Evolutionary conservation across 2,888 invertebrate species (phyloP), one percentile per base, ranked within the genome.

Genomic region (Allophyes oxyacanthae): DNA sequence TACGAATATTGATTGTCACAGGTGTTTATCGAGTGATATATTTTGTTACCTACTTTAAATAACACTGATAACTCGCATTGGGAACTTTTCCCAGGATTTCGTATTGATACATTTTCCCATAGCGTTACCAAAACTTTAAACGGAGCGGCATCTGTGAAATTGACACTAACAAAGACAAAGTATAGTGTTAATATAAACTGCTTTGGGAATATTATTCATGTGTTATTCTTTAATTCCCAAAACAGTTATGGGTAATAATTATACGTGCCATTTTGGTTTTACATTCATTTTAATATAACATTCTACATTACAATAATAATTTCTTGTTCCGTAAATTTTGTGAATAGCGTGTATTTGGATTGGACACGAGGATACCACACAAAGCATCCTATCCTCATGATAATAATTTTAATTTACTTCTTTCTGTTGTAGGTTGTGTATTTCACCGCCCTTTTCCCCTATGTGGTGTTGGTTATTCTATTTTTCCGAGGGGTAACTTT

Each of bases 401-500:
- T 3, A 33, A 33, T 11, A 13, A 36, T 36, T 8, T 13, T 1
- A 14, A 15, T 13, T 20, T 10, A 11, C 9, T 59, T 59, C 7
- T 49, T 52, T 83, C 13, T 11, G 13, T 84, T 20, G 4, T 77
- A 95, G 95, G 96, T 97, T 52, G 97, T 97, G 14, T 97, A 97
- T 82, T 97, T 97, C 78, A 97, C 97, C 20, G 97, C 97, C 11
- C 91, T 97, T 10, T 97, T 97, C 75, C 97, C 97, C 4, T 97
- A 97, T 81, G 95, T 96, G 44, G 97, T 97, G 14, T 87, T 97
- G 77, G 96, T 96, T 15, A 96, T 97, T 75, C 90, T 98, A 52
- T 96, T 98, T 77, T 95, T 97, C 62, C 95, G 98, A 1, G 97
- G 97, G 0, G 96, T 97, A 5, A 96, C 97, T 0, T 90, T 98